Evolutionary conservation across 2,797 vertebrate species (phyloP).

Genomic region (Pangasius larnaudii): DNA sequence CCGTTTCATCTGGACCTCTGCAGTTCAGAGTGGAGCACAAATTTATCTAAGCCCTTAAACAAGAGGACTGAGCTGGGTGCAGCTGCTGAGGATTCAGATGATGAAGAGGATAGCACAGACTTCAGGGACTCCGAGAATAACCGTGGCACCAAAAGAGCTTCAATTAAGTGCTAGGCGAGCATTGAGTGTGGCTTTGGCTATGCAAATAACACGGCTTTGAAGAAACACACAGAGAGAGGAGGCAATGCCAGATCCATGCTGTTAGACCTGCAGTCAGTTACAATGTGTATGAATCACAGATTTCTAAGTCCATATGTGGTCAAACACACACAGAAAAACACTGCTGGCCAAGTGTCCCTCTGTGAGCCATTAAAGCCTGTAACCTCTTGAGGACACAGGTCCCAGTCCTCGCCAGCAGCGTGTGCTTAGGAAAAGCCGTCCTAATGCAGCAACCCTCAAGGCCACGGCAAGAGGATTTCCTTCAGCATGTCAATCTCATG

Average conservation of each 20-base stretch:
- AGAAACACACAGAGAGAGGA: conserved; percentile 24
- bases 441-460: conserved; percentile 48
- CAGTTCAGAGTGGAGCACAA: conserved; percentile 4
- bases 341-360: conserved; percentile 17
- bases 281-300: conserved; percentile 13
- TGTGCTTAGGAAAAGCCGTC: conserved; percentile 43
- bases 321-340: conserved; percentile 20
- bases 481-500: conserved; percentile 38
- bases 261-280: conserved; percentile 16
- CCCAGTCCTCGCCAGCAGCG: conserved; percentile 33
- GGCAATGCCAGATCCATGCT: conserved; percentile 10
- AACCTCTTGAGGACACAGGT: conserved; percentile 38
- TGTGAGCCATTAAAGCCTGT: conserved; percentile 31
- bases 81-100: conserved; percentile 34
- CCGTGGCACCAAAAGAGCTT: conserved; percentile 44
- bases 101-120: conserved; percentile 31
- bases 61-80: conserved; percentile 35
- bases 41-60: conserved; percentile 47
- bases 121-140: conserved; percentile 42
- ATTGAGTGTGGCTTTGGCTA: conserved; percentile 29
- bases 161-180: conserved; percentile 49
- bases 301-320: conserved; percentile 2
- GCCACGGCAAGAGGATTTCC: conserved; percentile 50
- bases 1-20: conserved; percentile 9
- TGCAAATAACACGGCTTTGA: conserved; percentile 37